A percentile compares a stretch with the other conserved stretches of the same genome.
Conservation (phyloP, 2,888 invertebrate genomes). For the Amblyjoppa fuscipennis region DNA sequence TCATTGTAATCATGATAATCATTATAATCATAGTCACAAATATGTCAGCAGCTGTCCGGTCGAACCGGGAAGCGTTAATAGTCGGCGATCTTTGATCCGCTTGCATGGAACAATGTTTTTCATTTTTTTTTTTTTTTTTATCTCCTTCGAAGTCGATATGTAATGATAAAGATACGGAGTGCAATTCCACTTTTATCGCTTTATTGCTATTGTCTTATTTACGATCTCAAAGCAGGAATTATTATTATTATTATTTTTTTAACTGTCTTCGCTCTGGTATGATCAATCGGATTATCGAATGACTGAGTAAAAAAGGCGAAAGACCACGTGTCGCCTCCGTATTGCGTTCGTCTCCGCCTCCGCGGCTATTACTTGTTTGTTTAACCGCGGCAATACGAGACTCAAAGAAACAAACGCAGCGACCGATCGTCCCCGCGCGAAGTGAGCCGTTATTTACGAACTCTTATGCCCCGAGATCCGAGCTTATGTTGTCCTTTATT, state of each 20-base stretch:
- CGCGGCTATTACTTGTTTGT: neutral
- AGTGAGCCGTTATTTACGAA: slow-evolving; percentile 13
- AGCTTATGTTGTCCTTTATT: slow-evolving; percentile 37
- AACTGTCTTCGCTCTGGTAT: neutral
- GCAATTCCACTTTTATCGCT: slow-evolving; percentile 28
- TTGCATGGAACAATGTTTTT: neutral
- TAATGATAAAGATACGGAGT: slow-evolving; percentile 40
- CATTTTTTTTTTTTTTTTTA: neutral
- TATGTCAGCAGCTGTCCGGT: neutral
- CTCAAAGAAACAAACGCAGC: slow-evolving; percentile 35
- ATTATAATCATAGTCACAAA: neutral
- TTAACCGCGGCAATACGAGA: slow-evolving; percentile 50
- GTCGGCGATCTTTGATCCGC: neutral
- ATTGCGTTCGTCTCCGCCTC: neutral
- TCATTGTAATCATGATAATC: neutral
- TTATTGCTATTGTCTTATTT: slow-evolving; percentile 26
- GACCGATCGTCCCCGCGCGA: neutral
- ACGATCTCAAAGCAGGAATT: neutral
- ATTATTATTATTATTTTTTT: neutral
- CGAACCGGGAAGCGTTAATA: neutral
- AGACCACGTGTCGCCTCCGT: neutral
- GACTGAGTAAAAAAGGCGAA: no score
- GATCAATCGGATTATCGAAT: slow-evolving; percentile 1
- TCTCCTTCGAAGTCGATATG: neutral
- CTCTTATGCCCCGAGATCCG: neutral